Base-by-base conservation (phyloP, 2,888 invertebrate species). In the Gibbula magus region DNA sequence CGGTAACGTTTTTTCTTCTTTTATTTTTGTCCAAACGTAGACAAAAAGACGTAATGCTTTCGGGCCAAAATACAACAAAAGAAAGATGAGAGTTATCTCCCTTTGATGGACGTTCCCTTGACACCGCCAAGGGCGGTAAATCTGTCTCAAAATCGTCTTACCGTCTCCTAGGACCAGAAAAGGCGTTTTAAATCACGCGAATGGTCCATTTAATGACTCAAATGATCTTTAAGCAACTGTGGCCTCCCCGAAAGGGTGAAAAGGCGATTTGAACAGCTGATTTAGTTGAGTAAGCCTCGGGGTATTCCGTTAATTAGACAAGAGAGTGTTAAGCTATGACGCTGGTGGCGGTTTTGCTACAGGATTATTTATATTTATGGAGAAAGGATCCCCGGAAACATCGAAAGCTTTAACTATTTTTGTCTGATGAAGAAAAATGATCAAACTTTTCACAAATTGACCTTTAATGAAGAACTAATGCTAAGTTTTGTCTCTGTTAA, bases 331-430 rank as follows among this genome's bases (percentile, higher is more conserved):
- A 25, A 25, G 61, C 13, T 29, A 10, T 61, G 16, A 61, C 13
- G 29, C 16, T 61, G 10, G 13, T 25, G 61, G 29, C 29, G 29
- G 61, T 29, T 61, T n/a, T n/a, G n/a, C 13, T 29, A n/a, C 29
- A 61, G 29, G 61, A 61, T 61, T 61, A 61, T 61, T 25, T 61
- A n/a, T 61, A 61, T 61, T 61, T 61, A 61, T 61, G 61, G 61
- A 61, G 22, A 16, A 29, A 22, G 5, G 54, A 18, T 61, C 61
- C 29, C 61, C 29, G 29, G 18, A 29, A 10, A 61, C 29, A 61
- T 29, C 25, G 45, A 13, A 45, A 45, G 13, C 10, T 45, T 45
- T 8, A 45, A 45, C 5, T 45, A 45, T 45, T 45, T 45, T 45
- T 45, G 45, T 10, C 13, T 45, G 45, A 45, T 45, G 45, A 45